phyloP scores from a whole-genome alignment of 2,888 invertebrate species.

The Scelioninae gen. 2 region DNA sequence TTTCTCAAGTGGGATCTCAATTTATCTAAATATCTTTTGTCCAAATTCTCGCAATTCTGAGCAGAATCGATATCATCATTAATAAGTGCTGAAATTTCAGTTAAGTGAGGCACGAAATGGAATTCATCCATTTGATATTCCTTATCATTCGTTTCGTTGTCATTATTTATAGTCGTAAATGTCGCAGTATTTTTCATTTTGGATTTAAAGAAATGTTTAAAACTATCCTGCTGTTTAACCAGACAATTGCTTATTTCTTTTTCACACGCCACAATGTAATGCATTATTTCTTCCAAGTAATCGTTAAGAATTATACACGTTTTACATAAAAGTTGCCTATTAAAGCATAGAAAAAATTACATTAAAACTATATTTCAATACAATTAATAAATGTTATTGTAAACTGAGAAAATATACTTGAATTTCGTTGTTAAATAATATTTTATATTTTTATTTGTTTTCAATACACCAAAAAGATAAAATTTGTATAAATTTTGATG shows the following conservation, averaged over 20 bases:
- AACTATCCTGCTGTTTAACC: constrained; percentile 75
- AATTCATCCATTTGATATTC: constrained; percentile 46
- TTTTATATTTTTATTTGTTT: too few relatives aligned
- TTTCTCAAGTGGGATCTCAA: constrained; percentile 81
- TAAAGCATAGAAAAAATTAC: constrained; percentile 8
- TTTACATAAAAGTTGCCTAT: constrained; percentile 82
- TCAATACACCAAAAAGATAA: too few relatives aligned
- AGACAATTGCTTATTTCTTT: constrained; percentile 87
- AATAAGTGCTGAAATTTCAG: constrained; percentile 75
- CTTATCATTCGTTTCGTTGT: constrained; percentile 31
- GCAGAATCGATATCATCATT: constrained; percentile 79
- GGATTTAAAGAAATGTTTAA: constrained; percentile 49
- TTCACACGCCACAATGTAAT: constrained; percentile 86
- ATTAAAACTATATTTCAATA: too few relatives aligned
- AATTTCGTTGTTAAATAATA: too few relatives aligned
- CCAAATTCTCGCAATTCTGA: constrained; percentile 76
- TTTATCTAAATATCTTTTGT: constrained; percentile 77
- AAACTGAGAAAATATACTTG: too few relatives aligned
- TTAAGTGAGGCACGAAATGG: constrained; percentile 83
- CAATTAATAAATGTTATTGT: too few relatives aligned
- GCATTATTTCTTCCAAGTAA: constrained; percentile 82
- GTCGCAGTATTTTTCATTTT: constrained; percentile 54
- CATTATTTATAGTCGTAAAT: neutral
- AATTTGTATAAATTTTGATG: too few relatives aligned
- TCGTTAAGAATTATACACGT: constrained; percentile 81